Base-by-base conservation (phyloP, 2,888 invertebrate genomes). In the Adelphocoris suturalis region DNA sequence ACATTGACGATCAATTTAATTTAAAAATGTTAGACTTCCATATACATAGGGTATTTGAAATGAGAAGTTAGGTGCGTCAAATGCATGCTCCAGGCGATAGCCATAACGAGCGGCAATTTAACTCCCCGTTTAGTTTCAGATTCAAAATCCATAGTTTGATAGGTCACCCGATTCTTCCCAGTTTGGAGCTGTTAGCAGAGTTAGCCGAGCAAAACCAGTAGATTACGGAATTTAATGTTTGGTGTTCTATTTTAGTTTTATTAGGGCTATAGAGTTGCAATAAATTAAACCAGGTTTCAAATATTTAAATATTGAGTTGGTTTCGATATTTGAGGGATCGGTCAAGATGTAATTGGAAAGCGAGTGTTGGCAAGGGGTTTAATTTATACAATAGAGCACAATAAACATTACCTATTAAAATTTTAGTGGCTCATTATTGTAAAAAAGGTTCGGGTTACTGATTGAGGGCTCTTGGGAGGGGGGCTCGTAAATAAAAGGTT, bases 191-290 rank as follows among this genome's bases (percentile, higher is more conserved):
- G 19, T 68, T 68, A 68, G 68, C 23, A 5, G 68, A 68, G 68
- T 23, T 68, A 68, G 11, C 68, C 12, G 68, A 68, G 68, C 68
- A 68, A 68, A 68, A 68, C 68, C 68, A 68, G 68, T 68, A 68
- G 23, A 68, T 68, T 68, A 68, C 61, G 19, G 61, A 61, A 16
- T n/a, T 61, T 61, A n/a, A 61, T 19, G 61, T 14, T 16, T 52
- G 68, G 23, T 23, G 68, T 68, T 68, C 1, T 12, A 68, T 68
- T 68, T 68, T 68, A 68, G 19, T 7, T 13, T 23, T 68, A 68
- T 23, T 23, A 68, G 23, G 7, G 68, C 68, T 12, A 68, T 68
- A 19, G 68, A 68, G 68, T 68, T 68, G 68, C 5, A 7, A 68
- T 68, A 68, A 68, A 19, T 68, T 68, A 27, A 68, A 68, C 23